Evolutionary conservation across 2,113 vertebrate species (phyloP).

Genomic region (Pelecanus crispus): DNA sequence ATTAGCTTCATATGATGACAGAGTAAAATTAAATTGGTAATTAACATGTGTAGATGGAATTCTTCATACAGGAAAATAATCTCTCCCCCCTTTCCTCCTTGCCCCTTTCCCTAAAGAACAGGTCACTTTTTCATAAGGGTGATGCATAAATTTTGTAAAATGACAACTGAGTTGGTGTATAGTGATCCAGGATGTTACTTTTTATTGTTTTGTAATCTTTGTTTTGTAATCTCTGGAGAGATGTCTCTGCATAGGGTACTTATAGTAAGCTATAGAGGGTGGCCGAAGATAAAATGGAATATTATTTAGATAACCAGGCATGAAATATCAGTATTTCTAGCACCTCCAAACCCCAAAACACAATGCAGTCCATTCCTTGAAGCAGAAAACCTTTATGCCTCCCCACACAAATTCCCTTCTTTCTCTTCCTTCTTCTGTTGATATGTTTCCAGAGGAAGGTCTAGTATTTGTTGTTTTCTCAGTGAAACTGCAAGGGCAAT

Average conservation of each 20-base stretch:
- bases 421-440: not conserved
- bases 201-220: not conserved
- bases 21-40: not conserved
- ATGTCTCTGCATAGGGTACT: not conserved
- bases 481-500: not conserved
- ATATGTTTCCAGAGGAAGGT: not conserved
- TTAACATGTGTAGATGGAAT: not conserved
- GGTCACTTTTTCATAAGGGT: not conserved
- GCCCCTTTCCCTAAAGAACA: not conserved
- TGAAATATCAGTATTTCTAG: not conserved
- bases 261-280: not conserved
- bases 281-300: not conserved
- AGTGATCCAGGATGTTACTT: not conserved
- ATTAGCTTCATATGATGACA: not conserved
- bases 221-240: not conserved
- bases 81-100: not conserved
- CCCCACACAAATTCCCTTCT: fast-evolving
- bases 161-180: not conserved
- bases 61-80: not conserved
- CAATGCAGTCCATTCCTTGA: not conserved
- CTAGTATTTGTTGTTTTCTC: not conserved
- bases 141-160: not conserved
- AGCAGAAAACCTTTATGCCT: not conserved
- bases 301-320: not conserved
- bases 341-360: not conserved